Evolutionary conservation across 2,797 vertebrate genomes (phyloP).

Genomic region (Argya squamiceps): DNA sequence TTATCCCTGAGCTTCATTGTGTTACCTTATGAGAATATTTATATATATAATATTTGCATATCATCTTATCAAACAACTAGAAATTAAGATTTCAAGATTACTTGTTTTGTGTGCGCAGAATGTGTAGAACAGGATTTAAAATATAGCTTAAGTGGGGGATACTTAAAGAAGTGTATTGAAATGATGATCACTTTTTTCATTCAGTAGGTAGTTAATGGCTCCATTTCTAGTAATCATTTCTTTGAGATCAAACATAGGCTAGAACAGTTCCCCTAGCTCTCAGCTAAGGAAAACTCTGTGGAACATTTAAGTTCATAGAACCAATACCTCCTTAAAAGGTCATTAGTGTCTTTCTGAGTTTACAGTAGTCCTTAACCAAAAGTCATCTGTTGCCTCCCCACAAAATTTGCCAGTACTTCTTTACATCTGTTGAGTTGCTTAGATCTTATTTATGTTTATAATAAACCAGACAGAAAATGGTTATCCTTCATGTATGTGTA

Average conservation of each 20-base stretch:
- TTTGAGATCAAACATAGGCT: background rate
- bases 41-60: background rate
- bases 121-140: background rate
- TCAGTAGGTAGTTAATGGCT: background rate
- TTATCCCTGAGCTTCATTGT: background rate
- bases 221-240: background rate
- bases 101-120: background rate
- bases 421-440: background rate
- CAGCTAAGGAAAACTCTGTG: background rate
- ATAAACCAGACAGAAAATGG: background rate
- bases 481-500: background rate
- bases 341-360: background rate
- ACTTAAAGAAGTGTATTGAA: background rate
- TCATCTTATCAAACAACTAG: background rate
- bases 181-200: background rate
- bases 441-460: background rate
- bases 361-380: background rate
- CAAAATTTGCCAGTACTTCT: background rate
- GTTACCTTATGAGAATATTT: background rate
- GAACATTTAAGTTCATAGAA: background rate
- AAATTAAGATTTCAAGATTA: background rate
- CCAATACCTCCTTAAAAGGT: background rate
- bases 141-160: background rate
- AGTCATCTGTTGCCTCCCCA: background rate
- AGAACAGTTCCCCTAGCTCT: background rate